A percentile compares a stretch with the other conserved stretches of the same genome.
These are phyloP conservation scores for Plumapathes pennacea DNA, from an alignment of 92 coral and sea anemone genomes.

Conservation along the genomic window DNA sequence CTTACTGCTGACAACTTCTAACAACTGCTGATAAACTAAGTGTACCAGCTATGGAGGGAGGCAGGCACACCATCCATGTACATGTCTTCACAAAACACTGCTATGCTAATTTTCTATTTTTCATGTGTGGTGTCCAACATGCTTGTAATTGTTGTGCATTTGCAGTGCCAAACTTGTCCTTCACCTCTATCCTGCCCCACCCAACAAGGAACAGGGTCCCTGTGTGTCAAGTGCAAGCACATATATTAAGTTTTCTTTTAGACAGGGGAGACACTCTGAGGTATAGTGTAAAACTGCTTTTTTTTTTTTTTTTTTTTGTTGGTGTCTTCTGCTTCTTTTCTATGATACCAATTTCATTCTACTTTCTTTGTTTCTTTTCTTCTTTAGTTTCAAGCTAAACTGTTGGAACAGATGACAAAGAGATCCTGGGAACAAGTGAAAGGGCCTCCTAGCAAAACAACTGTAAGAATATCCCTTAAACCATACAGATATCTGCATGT, in stretches of 20 bases:
- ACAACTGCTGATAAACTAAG: too few species aligned
- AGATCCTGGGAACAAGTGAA: constrained; percentile 62
- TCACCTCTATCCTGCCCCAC: constrained; percentile 62
- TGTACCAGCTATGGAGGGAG: too few species aligned
- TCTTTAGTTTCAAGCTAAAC: constrained; percentile 61
- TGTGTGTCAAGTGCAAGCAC: constrained; percentile 71
- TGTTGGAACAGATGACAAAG: constrained; percentile 74
- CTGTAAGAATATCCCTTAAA: constrained; percentile 26
- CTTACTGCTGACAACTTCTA: too few species aligned
- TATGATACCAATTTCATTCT: neutral
- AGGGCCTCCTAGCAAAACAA: constrained; percentile 8
- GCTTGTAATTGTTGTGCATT: neutral
- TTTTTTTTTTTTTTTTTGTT: neutral
- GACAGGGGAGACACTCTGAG: constrained; percentile 87
- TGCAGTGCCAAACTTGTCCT: constrained; percentile 79
- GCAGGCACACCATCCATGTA: too few species aligned
- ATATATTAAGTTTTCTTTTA: constrained; percentile 80
- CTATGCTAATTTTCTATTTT: too few species aligned
- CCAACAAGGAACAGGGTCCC: constrained; percentile 80
- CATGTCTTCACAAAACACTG: too few species aligned
- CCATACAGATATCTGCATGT: too few species aligned
- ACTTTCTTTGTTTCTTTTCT: neutral
- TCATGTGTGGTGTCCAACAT: too few species aligned
- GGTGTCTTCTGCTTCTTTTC: neutral
- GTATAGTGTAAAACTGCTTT: constrained; percentile 19